Evolutionary conservation across 2,888 invertebrate genomes (phyloP).

Genomic region (Toxonevra muliebris): DNA sequence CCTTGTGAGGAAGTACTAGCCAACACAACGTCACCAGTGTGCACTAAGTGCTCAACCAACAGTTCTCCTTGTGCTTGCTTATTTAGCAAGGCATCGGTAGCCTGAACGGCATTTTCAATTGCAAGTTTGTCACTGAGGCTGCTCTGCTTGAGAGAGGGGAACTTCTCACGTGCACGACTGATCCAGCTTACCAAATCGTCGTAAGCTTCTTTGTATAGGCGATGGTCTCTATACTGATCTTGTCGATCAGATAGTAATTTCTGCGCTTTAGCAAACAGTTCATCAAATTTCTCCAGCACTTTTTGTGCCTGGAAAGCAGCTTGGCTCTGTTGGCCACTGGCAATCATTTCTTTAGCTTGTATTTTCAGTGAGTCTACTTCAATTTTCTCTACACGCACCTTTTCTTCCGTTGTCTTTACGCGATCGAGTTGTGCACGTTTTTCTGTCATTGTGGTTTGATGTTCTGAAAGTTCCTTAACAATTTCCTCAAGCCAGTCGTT

Average conservation of each 20-base stretch:
- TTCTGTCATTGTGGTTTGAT: slow-evolving; percentile 84
- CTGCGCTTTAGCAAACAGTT: slow-evolving; percentile 79
- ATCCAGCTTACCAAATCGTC: slow-evolving; percentile 92
- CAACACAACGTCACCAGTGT: slow-evolving; percentile 86
- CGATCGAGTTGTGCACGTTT: slow-evolving; percentile 87
- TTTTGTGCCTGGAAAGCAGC: slow-evolving; percentile 86
- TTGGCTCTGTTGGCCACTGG: slow-evolving; percentile 84
- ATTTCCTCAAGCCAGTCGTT: slow-evolving; percentile 81
- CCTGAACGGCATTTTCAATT: slow-evolving; percentile 87
- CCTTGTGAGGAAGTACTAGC: slow-evolving; percentile 85
- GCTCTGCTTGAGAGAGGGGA: slow-evolving; percentile 85
- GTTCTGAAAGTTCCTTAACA: slow-evolving; percentile 76
- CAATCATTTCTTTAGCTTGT: slow-evolving; percentile 87
- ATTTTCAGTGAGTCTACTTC: slow-evolving; percentile 86
- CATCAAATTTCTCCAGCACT: slow-evolving; percentile 84
- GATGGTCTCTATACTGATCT: slow-evolving; percentile 87
- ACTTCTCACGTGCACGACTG: slow-evolving; percentile 85
- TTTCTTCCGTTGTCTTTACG: slow-evolving; percentile 86
- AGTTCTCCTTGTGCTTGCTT: slow-evolving; percentile 92
- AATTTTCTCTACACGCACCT: slow-evolving; percentile 86
- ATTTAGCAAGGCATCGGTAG: slow-evolving; percentile 85
- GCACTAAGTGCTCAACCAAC: slow-evolving; percentile 84
- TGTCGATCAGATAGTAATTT: slow-evolving; percentile 81
- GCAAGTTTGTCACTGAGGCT: slow-evolving; percentile 86
- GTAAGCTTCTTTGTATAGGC: slow-evolving; percentile 88